Conservation (phyloP, 2,797 vertebrate species). For the Alcedo atthis region DNA sequence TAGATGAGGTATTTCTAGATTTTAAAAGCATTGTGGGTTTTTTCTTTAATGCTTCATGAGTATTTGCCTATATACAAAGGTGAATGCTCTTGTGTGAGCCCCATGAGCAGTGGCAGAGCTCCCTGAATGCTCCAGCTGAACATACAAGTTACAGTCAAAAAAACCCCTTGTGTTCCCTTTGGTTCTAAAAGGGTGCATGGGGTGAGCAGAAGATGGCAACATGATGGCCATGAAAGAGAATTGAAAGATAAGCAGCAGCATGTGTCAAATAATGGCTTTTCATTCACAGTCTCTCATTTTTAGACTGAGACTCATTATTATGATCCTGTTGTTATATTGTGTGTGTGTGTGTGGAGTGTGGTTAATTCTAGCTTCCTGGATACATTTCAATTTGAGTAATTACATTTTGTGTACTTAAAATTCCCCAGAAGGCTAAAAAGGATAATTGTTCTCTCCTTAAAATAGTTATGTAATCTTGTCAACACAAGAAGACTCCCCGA, state of each 20-base stretch:
- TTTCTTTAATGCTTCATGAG: background rate
- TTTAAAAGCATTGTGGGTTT: background rate
- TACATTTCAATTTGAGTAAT: background rate
- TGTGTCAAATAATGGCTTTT: background rate
- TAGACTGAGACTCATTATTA: background rate
- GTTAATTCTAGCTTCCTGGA: background rate
- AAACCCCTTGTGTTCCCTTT: background rate
- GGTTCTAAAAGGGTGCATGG: background rate
- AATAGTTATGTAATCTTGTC: background rate
- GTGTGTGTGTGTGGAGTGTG: background rate
- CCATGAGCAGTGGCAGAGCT: background rate
- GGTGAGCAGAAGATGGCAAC: background rate
- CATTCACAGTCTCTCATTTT: background rate
- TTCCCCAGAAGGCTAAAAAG: background rate
- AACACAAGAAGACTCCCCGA: background rate
- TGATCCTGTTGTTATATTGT: background rate
- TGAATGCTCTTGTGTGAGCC: background rate
- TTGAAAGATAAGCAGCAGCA: background rate
- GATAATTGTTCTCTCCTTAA: background rate
- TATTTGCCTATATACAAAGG: accelerated
- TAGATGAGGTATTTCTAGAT: background rate
- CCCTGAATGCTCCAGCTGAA: background rate
- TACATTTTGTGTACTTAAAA: background rate
- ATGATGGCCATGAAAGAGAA: accelerated
- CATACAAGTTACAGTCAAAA: background rate